Evolutionary conservation across 2,888 invertebrate species (phyloP).

Genomic region (Lycophotia porphyrea): DNA sequence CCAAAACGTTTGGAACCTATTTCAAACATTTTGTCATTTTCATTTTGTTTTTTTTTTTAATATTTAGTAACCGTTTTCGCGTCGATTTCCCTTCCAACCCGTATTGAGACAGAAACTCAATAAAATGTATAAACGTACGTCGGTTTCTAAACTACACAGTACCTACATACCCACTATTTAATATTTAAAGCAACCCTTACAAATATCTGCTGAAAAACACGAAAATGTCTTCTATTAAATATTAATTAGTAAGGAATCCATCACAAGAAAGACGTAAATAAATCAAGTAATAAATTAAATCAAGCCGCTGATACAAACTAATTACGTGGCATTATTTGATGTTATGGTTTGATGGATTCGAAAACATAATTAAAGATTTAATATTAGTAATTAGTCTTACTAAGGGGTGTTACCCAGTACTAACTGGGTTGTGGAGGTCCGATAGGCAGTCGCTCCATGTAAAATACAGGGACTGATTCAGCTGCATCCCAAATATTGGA

Average conservation of each 20-base stretch:
- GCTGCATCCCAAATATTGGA: background rate
- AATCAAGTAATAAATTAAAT: slow-evolving; percentile 50
- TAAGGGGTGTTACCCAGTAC: background rate
- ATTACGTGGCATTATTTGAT: slow-evolving; percentile 35
- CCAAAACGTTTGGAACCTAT: no score
- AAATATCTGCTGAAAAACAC: background rate
- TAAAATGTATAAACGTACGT: no score
- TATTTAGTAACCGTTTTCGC: no score
- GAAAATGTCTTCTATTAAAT: slow-evolving; percentile 29
- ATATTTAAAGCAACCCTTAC: background rate
- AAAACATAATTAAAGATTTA: slow-evolving; percentile 25
- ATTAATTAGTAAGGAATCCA: slow-evolving; percentile 42
- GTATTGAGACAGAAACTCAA: no score
- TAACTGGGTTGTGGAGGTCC: background rate
- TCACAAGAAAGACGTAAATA: slow-evolving; percentile 27
- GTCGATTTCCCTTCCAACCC: no score
- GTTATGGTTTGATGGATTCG: slow-evolving; percentile 8
- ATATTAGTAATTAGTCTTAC: background rate
- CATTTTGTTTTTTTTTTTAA: no score
- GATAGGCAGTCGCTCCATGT: background rate
- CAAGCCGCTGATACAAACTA: slow-evolving; percentile 21
- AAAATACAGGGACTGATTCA: background rate
- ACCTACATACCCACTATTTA: background rate
- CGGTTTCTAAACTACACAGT: background rate
- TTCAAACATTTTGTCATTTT: no score